A percentile compares a stretch with the other conserved stretches of the same genome.
These are phyloP conservation scores for Telmatochromis sp. DNA, from an alignment of 2,113 vertebrate genomes.

Conservation along the genomic window DNA sequence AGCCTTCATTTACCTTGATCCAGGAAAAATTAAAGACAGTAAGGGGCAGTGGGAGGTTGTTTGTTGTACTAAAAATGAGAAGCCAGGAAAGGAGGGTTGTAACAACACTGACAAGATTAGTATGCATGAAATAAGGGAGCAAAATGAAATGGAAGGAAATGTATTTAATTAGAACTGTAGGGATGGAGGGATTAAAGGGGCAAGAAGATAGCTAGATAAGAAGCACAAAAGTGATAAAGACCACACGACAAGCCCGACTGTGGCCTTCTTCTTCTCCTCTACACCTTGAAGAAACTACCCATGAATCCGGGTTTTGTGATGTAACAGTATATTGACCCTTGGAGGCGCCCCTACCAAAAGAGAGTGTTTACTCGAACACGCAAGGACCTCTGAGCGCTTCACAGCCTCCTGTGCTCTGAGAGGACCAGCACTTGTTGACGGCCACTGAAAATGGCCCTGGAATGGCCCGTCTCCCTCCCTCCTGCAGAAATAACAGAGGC, in stretches of 20 bases:
- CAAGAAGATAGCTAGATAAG: neutral
- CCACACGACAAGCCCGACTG: conserved; percentile 6
- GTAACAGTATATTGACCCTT: conserved; percentile 63
- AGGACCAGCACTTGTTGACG: conserved; percentile 15
- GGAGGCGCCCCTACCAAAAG: conserved; percentile 50
- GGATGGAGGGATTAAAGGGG: conserved; percentile 19
- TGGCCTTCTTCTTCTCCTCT: conserved; percentile 24
- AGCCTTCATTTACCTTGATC: conserved; percentile 44
- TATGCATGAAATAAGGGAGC: neutral
- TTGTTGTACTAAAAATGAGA: neutral
- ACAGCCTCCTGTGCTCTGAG: conserved; percentile 25
- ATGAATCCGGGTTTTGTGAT: conserved; percentile 70
- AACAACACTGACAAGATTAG: neutral
- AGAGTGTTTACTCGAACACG: conserved; percentile 57
- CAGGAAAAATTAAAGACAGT: neutral
- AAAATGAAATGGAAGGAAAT: neutral
- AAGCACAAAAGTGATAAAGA: neutral
- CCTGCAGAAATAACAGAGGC: conserved; percentile 60
- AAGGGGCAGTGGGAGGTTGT: neutral
- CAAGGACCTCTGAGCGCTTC: conserved; percentile 38
- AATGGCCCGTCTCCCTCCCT: conserved; percentile 23
- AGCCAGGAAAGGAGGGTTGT: neutral
- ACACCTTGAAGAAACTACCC: conserved; percentile 15
- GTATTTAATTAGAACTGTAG: conserved; percentile 14
- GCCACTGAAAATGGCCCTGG: conserved; percentile 46